Percentiles rank a stretch among this genome's conserved stretches.
phyloP scores from a whole-genome alignment of 2,113 vertebrate species.

The Calypte anna region DNA sequence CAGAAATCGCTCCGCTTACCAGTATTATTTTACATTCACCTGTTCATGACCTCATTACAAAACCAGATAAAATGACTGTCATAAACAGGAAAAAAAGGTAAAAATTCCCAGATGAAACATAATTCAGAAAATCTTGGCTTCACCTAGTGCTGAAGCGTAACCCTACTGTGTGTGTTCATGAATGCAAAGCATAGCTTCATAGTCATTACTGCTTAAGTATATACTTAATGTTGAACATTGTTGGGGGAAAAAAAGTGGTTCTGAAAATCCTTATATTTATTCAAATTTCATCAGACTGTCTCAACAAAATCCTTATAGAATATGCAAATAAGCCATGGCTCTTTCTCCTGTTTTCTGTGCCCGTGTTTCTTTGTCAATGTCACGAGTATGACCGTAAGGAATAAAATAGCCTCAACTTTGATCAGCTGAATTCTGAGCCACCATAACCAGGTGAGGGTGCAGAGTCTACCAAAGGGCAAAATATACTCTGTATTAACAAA shows the following conservation, averaged over 20 bases:
- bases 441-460: background rate
- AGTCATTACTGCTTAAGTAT: slow-evolving; percentile 74
- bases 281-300: slow-evolving; percentile 71
- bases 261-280: slow-evolving; percentile 72
- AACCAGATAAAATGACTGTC: slow-evolving; percentile 82
- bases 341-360: slow-evolving; percentile 39
- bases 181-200: slow-evolving; percentile 74
- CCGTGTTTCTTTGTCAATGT: slow-evolving; percentile 61
- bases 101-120: slow-evolving; percentile 81
- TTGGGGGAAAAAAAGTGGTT: slow-evolving; percentile 24
- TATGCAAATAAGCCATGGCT: slow-evolving; percentile 68
- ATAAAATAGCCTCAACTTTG: slow-evolving; percentile 15
- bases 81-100: slow-evolving; percentile 81
- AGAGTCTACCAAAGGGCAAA: background rate
- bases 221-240: slow-evolving; percentile 71
- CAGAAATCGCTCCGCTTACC: slow-evolving; percentile 76
- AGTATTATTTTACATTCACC: slow-evolving; percentile 83
- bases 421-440: background rate
- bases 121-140: slow-evolving; percentile 82
- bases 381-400: background rate
- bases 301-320: slow-evolving; percentile 72
- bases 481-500: background rate
- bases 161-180: slow-evolving; percentile 72
- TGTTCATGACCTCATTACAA: slow-evolving; percentile 83
- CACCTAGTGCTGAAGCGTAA: slow-evolving; percentile 76